Conservation (phyloP, 2,113 vertebrate genomes). For the Antechinus flavipes region DNA sequence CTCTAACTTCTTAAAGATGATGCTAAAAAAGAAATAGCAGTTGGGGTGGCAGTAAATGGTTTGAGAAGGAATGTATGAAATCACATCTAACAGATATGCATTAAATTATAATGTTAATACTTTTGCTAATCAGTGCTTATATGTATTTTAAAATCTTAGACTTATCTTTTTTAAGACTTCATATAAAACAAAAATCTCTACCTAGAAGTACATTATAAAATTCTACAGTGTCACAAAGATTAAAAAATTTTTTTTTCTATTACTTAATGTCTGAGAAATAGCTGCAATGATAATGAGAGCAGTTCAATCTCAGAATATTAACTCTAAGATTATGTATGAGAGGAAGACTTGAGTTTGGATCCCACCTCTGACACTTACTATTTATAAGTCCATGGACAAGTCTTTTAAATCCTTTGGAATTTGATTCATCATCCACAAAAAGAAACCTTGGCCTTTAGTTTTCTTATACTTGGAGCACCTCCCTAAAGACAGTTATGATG, state of each 20-base stretch:
- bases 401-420: neutral
- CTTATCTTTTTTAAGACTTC: neutral
- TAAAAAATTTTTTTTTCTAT: neutral
- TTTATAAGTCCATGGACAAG: neutral
- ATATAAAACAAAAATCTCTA: neutral
- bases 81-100: conserved; percentile 39
- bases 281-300: neutral
- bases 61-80: conserved; percentile 51
- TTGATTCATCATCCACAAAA: neutral
- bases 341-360: neutral
- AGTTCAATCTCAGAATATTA: conserved; percentile 25
- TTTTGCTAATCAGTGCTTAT: neutral
- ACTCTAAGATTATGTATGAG: neutral
- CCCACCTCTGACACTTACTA: neutral
- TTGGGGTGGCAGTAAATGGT: neutral
- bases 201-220: neutral
- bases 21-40: conserved; percentile 57
- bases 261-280: neutral
- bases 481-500: neutral
- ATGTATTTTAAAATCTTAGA: neutral
- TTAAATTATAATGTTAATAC: conserved; percentile 57
- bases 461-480: neutral
- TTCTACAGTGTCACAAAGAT: neutral
- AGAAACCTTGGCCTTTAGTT: neutral
- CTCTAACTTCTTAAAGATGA: conserved; percentile 67